Conservation (phyloP, 2,797 vertebrate species). For the Otolemur crassicaudatus region DNA sequence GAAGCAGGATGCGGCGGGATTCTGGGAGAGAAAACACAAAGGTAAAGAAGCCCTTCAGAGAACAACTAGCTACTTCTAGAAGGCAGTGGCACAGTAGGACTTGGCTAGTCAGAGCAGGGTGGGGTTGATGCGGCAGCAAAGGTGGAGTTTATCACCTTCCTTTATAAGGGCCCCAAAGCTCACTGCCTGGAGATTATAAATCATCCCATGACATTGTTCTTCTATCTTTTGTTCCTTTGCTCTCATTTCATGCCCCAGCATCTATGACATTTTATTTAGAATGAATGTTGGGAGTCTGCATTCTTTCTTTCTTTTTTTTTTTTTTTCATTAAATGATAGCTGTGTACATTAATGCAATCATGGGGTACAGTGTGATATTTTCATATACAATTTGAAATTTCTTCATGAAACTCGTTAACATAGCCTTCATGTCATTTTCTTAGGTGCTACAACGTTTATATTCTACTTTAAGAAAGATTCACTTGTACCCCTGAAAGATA, state of each 20-base stretch:
- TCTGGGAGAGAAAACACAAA: slow-evolving; percentile 88
- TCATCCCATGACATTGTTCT: neutral
- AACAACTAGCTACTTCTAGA: neutral
- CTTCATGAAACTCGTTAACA: no score
- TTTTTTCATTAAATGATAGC: no score
- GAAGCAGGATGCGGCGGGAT: slow-evolving; percentile 97
- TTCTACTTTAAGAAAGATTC: no score
- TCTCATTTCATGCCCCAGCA: slow-evolving; percentile 1
- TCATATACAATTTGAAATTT: no score
- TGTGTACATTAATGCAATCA: no score
- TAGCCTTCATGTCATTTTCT: no score
- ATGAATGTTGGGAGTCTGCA: neutral
- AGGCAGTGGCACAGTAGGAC: neutral
- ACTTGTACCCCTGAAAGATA: no score
- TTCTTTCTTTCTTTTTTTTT: no score
- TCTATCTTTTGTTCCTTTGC: neutral
- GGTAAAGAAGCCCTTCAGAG: slow-evolving; percentile 9
- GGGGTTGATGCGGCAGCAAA: neutral
- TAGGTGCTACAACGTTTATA: no score
- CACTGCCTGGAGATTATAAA: neutral
- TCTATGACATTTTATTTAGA: neutral
- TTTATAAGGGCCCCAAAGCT: neutral
- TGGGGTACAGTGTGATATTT: no score
- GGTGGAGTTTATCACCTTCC: neutral
- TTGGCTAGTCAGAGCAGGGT: neutral